A percentile compares a stretch with the other conserved stretches of the same genome.
phyloP scores from a whole-genome alignment of 2,888 invertebrate species.

The Drosophila percnosoma region DNA sequence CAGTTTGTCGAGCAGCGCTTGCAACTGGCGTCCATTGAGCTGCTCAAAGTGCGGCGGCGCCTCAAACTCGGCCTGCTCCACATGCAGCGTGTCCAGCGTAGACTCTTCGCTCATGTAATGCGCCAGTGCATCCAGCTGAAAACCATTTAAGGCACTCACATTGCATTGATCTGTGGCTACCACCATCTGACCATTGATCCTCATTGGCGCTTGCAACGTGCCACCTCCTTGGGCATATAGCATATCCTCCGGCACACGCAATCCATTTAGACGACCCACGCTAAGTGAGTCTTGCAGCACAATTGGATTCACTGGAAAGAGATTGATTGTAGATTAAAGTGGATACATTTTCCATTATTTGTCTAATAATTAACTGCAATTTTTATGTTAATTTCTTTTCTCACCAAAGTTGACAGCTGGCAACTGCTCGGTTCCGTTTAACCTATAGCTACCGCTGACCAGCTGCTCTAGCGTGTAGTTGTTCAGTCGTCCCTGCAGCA shows the following conservation, averaged over 20 bases:
- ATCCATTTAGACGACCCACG: constrained; percentile 79
- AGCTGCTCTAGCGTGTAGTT: constrained; percentile 85
- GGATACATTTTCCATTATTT: neutral
- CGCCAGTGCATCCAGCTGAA: constrained; percentile 60
- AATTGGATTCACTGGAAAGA: constrained; percentile 73
- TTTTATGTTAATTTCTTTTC: constrained; percentile 6
- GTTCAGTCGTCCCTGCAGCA: constrained; percentile 83
- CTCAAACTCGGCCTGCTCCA: constrained; percentile 85
- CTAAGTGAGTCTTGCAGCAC: constrained; percentile 67
- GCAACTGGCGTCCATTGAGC: constrained; percentile 84
- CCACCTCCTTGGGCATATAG: constrained; percentile 78
- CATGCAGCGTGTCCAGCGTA: constrained; percentile 60
- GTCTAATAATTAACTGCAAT: no score
- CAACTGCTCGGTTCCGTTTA: constrained; percentile 85
- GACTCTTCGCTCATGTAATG: constrained; percentile 56
- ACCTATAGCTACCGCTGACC: constrained; percentile 85
- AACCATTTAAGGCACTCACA: constrained; percentile 68
- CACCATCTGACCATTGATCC: constrained; percentile 50
- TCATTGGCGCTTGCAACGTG: constrained; percentile 59
- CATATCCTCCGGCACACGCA: constrained; percentile 85
- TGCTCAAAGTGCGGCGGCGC: constrained; percentile 84
- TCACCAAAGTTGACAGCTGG: constrained; percentile 84
- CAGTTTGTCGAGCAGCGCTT: constrained; percentile 81
- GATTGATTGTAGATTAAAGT: neutral
- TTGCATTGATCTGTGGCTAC: constrained; percentile 48